A percentile compares a stretch with the other conserved stretches of the same genome.
Evolutionary conservation across 2,113 vertebrate species (phyloP).

Genomic region (Girardinichthys multiradiatus): DNA sequence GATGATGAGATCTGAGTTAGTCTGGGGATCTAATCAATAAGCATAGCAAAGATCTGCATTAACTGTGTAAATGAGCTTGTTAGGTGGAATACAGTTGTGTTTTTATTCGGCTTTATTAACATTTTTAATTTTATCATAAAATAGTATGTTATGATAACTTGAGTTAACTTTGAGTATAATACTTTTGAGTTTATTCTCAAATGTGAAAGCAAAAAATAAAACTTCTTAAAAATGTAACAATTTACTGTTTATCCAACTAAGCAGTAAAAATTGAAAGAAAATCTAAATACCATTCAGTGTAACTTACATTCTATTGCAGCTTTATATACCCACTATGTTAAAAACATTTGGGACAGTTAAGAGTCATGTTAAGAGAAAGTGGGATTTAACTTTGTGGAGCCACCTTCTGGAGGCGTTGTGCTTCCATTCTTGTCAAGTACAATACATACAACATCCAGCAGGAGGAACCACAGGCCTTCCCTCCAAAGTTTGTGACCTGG

Average conservation of each 20-base stretch:
- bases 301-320: background rate
- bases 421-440: constrained; percentile 8
- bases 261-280: background rate
- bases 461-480: constrained; percentile 71
- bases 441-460: constrained; percentile 63
- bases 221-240: background rate
- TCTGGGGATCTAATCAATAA: no score
- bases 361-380: background rate
- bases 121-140: no score
- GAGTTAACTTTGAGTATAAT: no score
- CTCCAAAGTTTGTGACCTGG: constrained; percentile 69
- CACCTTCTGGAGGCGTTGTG: constrained; percentile 1
- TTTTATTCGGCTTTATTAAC: no score
- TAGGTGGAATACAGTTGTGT: no score
- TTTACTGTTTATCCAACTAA: background rate
- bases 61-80: no score
- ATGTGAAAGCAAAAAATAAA: background rate
- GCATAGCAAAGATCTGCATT: no score
- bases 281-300: background rate
- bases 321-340: background rate
- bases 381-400: background rate
- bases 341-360: background rate
- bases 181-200: background rate
- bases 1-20: no score
- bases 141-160: no score